Conservation (phyloP, 2,113 vertebrate genomes). For the Muntiacus muntjak region DNA sequence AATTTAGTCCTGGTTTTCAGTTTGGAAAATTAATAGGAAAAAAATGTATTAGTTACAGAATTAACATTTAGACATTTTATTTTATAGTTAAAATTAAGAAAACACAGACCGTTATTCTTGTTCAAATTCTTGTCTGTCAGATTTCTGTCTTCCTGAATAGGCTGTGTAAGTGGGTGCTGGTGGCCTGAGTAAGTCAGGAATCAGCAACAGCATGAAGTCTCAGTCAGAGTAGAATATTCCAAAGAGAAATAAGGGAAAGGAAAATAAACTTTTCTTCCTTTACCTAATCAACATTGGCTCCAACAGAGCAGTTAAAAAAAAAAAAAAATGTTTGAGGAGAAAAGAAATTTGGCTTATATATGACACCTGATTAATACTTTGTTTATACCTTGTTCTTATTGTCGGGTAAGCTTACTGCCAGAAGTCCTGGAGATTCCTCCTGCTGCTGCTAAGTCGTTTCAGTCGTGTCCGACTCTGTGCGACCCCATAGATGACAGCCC, state of each 20-base stretch:
- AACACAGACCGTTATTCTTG: neutral
- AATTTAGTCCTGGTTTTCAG: neutral
- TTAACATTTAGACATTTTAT: neutral
- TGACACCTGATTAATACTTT: neutral
- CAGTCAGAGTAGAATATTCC: neutral
- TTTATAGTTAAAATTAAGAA: neutral
- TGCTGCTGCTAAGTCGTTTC: neutral
- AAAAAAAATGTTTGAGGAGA: neutral
- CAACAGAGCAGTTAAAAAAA: neutral
- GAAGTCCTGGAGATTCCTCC: neutral
- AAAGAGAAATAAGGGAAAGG: neutral
- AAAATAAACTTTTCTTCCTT: neutral
- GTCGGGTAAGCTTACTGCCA: neutral
- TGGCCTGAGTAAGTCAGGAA: neutral
- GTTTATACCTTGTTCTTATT: neutral
- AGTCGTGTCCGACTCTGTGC: neutral
- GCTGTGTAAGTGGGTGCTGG: neutral
- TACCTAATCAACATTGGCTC: neutral
- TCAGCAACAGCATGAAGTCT: neutral
- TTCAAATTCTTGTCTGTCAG: neutral
- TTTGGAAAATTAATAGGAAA: neutral
- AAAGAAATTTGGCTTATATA: neutral
- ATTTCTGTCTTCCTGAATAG: neutral
- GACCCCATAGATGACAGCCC: neutral
- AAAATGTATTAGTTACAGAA: neutral